Evolutionary conservation across 30 jellyfish, hydroid and myxozoan species (phyloP).

Genomic region (Aurelia aurita complex sp. Pacific): DNA sequence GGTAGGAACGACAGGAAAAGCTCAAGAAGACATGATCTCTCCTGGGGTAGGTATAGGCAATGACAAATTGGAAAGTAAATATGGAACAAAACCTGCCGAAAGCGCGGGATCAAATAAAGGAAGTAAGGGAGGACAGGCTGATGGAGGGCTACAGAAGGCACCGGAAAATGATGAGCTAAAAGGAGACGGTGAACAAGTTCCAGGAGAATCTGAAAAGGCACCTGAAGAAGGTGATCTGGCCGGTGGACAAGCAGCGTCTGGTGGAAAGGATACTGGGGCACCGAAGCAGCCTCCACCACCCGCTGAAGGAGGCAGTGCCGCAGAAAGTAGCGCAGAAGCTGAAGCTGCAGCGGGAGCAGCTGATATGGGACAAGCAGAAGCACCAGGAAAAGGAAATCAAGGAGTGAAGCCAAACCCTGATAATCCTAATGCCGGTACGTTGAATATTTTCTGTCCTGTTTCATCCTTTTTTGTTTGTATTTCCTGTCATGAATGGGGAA

Average conservation of each 20-base stretch:
- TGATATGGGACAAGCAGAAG: constrained; percentile 20
- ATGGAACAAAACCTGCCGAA: constrained; percentile 11
- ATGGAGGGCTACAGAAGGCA: not conserved
- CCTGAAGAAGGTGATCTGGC: constrained; percentile 47
- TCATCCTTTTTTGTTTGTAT: no score
- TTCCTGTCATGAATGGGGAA: no score
- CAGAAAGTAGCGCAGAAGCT: not conserved
- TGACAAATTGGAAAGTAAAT: constrained; percentile 26
- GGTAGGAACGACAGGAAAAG: not conserved
- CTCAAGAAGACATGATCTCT: constrained; percentile 24
- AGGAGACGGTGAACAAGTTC: not conserved
- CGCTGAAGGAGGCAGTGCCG: constrained; percentile 2
- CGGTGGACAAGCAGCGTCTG: not conserved
- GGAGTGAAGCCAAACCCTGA: constrained; percentile 40
- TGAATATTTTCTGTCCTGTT: no score
- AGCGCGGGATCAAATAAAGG: not conserved
- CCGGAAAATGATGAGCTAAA: constrained; percentile 16
- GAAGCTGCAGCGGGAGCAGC: constrained; percentile 4
- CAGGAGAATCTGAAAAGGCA: constrained; percentile 17
- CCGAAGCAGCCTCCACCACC: constrained; percentile 34
- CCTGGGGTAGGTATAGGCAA: constrained; percentile 58
- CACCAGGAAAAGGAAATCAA: constrained; percentile 47
- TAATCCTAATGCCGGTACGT: constrained; percentile 54
- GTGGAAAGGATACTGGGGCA: constrained; percentile 20
- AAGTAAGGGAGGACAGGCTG: not conserved